Base-by-base conservation (phyloP, 2,797 vertebrate genomes). In the Epinephelus coioides region DNA sequence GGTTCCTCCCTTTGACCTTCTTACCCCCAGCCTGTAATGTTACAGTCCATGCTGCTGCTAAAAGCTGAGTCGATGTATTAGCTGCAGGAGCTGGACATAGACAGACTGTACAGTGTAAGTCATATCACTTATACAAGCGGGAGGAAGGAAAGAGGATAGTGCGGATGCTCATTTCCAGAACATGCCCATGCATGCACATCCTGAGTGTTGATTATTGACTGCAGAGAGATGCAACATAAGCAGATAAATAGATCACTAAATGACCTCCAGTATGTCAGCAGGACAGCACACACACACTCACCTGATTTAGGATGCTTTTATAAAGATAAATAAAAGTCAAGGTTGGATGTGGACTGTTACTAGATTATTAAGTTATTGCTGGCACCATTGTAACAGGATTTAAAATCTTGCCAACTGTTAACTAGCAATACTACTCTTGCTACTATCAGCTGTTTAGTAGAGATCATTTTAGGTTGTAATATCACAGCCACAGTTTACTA, bases 1-100 rank as follows among this genome's bases (percentile, higher is more conserved):
- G 69, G 68, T 61, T 79, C 59, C 72, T 79, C 82, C 67, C 51
- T 54, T 56, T 80, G 77, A 90, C 79, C 85, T 85, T 89, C 65
- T 87, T 64, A 77, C 76, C 70, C 67, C 73, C 62, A 73, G 74
- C 47, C 66, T 81, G 66, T 70, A 44, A 76, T 65, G 61, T 73
- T 44, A 67, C 23, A 1, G 5, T 30, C 50, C 6, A 2, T 57
- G 46, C 46, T 17, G 25, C 56, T 43, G 63, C 18, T 63, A 19
- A 43, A 78, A 57, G 43, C 27, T 0, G 15, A 46, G 62, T 23
- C 34, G 65, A 79, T 84, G 63, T 46, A 14, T 66, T 15, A 57
- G 30, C 50, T 46, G 1, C 63, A 25, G 84, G 18, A 49, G 50
- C 51, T 50, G 38, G 11, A 44, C n/a, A 23, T 11, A 65, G 25